phyloP scores from a whole-genome alignment of 2,797 vertebrate genomes.

The Sebastes vulpes region DNA sequence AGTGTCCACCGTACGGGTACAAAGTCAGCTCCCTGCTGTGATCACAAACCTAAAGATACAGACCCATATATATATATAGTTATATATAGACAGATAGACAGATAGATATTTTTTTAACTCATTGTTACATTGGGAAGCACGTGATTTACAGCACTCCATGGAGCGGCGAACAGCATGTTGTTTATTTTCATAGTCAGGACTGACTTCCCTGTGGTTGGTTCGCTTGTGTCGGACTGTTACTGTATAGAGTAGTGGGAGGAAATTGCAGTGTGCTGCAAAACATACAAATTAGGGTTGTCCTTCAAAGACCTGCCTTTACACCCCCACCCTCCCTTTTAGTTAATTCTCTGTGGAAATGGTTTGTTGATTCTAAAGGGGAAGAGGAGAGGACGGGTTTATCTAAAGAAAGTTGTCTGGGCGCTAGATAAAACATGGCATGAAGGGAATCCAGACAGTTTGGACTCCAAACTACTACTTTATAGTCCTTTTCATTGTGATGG shows the following conservation, averaged over 20 bases:
- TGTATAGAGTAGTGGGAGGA: constrained; percentile 10
- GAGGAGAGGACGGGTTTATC: background rate
- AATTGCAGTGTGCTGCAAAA: constrained; percentile 10
- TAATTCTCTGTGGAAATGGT: background rate
- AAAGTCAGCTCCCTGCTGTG: background rate
- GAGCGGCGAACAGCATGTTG: background rate
- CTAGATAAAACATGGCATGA: background rate
- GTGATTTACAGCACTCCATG: background rate
- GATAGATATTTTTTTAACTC: background rate
- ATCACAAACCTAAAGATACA: constrained; percentile 1
- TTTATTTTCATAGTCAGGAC: constrained; percentile 32
- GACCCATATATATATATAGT: background rate
- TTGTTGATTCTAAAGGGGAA: background rate
- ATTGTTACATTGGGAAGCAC: constrained; percentile 18
- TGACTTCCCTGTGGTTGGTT: constrained; percentile 8
- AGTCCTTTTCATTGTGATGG: background rate
- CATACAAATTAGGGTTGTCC: constrained; percentile 12
- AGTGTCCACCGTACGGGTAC: background rate
- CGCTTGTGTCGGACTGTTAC: constrained; percentile 1
- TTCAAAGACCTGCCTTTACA: background rate
- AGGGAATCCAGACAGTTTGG: background rate
- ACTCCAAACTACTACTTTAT: background rate
- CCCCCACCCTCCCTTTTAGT: background rate
- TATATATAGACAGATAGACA: background rate
- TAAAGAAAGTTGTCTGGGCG: background rate